Percentiles rank a stretch among this genome's conserved stretches.
These are phyloP conservation scores for Erebia palarica DNA, from an alignment of 2,888 invertebrate species.

Conservation along the genomic window DNA sequence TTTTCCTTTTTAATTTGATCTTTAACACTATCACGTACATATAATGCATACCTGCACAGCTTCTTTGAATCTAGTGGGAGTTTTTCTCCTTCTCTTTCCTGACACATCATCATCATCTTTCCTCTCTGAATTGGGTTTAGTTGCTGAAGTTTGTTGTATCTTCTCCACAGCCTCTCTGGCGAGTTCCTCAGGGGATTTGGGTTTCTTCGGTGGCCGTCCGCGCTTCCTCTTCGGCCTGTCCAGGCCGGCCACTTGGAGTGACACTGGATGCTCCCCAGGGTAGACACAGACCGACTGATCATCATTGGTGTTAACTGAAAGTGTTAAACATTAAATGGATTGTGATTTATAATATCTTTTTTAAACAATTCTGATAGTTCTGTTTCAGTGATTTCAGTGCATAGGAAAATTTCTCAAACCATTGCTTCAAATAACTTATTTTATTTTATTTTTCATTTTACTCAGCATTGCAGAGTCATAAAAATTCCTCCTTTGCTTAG, in stretches of 20 bases:
- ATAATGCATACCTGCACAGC: constrained; percentile 78
- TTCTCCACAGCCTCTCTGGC: constrained; percentile 54
- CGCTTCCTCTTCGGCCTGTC: constrained; percentile 86
- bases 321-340: too few relatives aligned
- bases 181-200: constrained; percentile 63
- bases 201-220: constrained; percentile 86
- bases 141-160: constrained; percentile 48
- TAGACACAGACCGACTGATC: constrained; percentile 71
- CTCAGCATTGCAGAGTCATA: too few relatives aligned
- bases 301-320: constrained; percentile 80
- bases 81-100: constrained; percentile 84
- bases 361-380: too few relatives aligned
- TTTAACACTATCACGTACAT: too few relatives aligned
- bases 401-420: too few relatives aligned
- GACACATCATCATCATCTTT: constrained; percentile 72
- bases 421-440: too few relatives aligned
- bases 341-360: too few relatives aligned
- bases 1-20: too few relatives aligned
- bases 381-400: too few relatives aligned
- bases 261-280: constrained; percentile 84
- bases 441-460: too few relatives aligned
- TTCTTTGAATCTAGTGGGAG: constrained; percentile 84
- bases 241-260: constrained; percentile 84
- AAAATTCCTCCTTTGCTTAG: too few relatives aligned
- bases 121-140: constrained; percentile 42